These are phyloP conservation scores for Gulo gulo DNA, from an alignment of 2,113 vertebrate species.

Conservation along the genomic window DNA sequence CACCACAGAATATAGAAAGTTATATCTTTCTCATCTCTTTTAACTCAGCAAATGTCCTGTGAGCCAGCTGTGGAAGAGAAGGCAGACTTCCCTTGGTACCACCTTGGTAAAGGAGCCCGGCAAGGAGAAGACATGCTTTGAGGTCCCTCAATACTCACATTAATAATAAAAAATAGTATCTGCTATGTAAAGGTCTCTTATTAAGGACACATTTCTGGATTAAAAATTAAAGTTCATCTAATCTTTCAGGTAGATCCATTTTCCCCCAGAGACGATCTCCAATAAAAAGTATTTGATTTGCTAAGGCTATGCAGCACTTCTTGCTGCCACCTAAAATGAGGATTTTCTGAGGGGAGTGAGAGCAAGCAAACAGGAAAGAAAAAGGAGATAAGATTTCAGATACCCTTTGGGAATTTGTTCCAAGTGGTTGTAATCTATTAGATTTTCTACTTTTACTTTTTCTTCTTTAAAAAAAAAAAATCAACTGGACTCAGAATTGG, in stretches of 20 bases:
- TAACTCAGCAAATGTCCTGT: slow-evolving; percentile 67
- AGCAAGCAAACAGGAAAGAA: slow-evolving; percentile 24
- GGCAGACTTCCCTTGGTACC: slow-evolving; percentile 46
- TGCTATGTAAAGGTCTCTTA: slow-evolving; percentile 77
- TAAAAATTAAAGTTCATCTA: slow-evolving; percentile 82
- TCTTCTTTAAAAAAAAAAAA: slow-evolving; percentile 42
- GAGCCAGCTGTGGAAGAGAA: slow-evolving; percentile 65
- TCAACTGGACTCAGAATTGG: slow-evolving; percentile 30
- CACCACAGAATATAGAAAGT: not conserved
- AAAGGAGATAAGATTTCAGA: slow-evolving; percentile 71
- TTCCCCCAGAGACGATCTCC: slow-evolving; percentile 69
- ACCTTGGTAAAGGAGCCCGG: slow-evolving; percentile 67
- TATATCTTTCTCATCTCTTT: slow-evolving; percentile 67
- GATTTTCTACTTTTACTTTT: slow-evolving; percentile 23
- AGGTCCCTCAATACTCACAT: slow-evolving; percentile 67
- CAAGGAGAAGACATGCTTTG: slow-evolving; percentile 62
- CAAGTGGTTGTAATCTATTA: slow-evolving; percentile 54
- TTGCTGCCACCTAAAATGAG: slow-evolving; percentile 70
- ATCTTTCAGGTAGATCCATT: slow-evolving; percentile 76
- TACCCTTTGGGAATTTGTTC: slow-evolving; percentile 64
- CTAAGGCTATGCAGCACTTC: slow-evolving; percentile 67
- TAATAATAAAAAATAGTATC: slow-evolving; percentile 80
- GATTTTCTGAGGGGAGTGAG: slow-evolving; percentile 57
- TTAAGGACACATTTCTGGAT: slow-evolving; percentile 76
- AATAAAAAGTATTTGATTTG: slow-evolving; percentile 79